These are phyloP conservation scores for Lamproptera curius DNA, from an alignment of 2,888 invertebrate genomes.

Conservation along the genomic window DNA sequence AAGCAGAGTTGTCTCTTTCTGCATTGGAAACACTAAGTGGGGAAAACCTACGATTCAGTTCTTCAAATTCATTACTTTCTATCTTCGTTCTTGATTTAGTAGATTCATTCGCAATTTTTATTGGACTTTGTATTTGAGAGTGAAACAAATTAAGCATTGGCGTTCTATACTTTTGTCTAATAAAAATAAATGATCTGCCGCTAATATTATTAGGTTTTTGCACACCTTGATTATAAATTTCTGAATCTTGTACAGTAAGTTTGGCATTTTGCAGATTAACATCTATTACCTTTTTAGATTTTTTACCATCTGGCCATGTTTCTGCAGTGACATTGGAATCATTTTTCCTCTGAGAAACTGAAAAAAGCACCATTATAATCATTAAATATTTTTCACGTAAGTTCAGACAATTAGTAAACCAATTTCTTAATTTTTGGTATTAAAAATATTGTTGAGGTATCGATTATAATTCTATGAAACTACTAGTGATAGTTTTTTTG, in stretches of 20 bases:
- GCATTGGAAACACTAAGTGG: constrained; percentile 9
- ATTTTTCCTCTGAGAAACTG: too few species aligned
- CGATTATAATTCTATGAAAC: too few species aligned
- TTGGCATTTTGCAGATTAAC: constrained; percentile 7
- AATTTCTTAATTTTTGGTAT: too few species aligned
- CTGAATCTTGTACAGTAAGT: constrained; percentile 15
- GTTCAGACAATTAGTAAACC: too few species aligned
- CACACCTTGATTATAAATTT: constrained; percentile 18
- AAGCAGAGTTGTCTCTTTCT: constrained; percentile 3
- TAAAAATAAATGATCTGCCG: constrained; percentile 53
- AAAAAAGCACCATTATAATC: too few species aligned
- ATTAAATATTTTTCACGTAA: too few species aligned
- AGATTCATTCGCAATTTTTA: constrained; percentile 5
- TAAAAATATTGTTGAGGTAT: too few species aligned
- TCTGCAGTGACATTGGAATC: too few species aligned
- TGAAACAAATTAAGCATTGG: constrained; percentile 18
- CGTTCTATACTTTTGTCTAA: constrained; percentile 44
- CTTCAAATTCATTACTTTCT: constrained; percentile 19
- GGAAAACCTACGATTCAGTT: constrained; percentile 18
- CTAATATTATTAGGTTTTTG: constrained; percentile 32
- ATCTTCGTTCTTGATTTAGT: constrained; percentile 10
- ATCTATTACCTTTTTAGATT: not conserved
- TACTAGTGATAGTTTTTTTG: too few species aligned
- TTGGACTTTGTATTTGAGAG: constrained; percentile 15
- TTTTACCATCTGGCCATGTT: not conserved